phyloP scores from a whole-genome alignment of 2,888 invertebrate species.

The Torymus tubicola region DNA sequence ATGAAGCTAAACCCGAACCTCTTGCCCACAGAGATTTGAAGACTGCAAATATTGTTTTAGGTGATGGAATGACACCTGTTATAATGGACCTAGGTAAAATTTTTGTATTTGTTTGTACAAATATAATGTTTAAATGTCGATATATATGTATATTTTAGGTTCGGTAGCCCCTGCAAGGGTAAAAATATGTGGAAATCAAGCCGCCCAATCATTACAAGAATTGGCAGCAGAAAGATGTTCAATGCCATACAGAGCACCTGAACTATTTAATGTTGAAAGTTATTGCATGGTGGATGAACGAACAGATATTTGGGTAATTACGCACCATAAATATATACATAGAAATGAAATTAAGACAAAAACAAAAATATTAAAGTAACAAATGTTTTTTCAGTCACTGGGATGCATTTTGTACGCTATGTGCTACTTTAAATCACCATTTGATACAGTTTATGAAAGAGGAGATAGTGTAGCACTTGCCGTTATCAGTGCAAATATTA shows the following conservation, averaged over 20 bases:
- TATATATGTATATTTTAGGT: conserved; percentile 73
- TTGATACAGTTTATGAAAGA: conserved; percentile 88
- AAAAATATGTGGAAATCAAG: conserved; percentile 82
- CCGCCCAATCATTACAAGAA: conserved; percentile 86
- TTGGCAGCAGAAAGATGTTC: conserved; percentile 90
- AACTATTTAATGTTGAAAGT: conserved; percentile 90
- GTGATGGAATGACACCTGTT: conserved; percentile 84
- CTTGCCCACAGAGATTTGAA: conserved; percentile 91
- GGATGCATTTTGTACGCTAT: conserved; percentile 91
- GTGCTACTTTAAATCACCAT: conserved; percentile 91
- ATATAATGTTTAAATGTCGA: no score
- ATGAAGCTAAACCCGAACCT: conserved; percentile 84
- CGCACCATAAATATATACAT: conserved; percentile 1
- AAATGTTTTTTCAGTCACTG: conserved; percentile 81
- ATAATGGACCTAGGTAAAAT: conserved; percentile 87
- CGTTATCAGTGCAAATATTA: conserved; percentile 85
- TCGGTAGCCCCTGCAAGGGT: conserved; percentile 82
- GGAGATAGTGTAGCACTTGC: conserved; percentile 93
- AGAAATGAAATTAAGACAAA: conserved; percentile 4
- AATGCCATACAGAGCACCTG: conserved; percentile 92
- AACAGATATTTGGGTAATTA: conserved; percentile 89
- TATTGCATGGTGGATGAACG: conserved; percentile 88
- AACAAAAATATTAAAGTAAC: conserved; percentile 16
- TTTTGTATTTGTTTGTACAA: no score
- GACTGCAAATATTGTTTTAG: conserved; percentile 89